Base-by-base conservation (phyloP, 1,140 invertebrate genomes). In the Ooceraea biroi region DNA sequence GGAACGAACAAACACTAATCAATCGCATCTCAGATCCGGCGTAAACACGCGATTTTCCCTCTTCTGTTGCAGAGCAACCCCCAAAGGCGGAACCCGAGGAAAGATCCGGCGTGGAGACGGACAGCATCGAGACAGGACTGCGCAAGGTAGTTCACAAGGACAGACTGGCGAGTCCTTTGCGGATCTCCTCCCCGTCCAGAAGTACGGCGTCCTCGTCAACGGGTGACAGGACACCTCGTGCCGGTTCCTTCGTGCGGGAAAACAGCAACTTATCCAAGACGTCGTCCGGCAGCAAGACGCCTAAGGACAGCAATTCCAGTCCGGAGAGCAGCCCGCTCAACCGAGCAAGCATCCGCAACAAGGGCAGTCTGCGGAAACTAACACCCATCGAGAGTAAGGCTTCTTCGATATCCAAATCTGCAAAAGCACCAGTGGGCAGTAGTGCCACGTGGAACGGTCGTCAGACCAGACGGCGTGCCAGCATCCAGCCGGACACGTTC, bases 391-490 rank as follows among this genome's bases (percentile, higher is more conserved):
- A 92, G 0, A 95, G 94, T 90, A 78, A 95, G 91, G 85, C 94
- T 88, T 80, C 93, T 78, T 50, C 76, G 12, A 58, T 69, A 71
- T 93, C 36, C 76, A 82, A 82, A 60, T 65, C 77, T 44, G 55
- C 73, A 63, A 76, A 91, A 57, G 74, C 65, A 25, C 73, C 76
- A 52, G 41, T 90, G 7, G 91, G 88, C 36, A 93, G 94, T n/a
- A 96, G 95, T 57, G 97, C 96, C 82, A 97, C 97, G 0, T 97
- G 97, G 97, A 96, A 96, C 85, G 96, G 96, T 1, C 94, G 96
- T 8, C 94, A 94, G 60, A 95, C 93, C 0, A 94, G 94, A 30
- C 93, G 96, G 17, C 95, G 97, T 46, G 95, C 96, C 0, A 95
- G 95, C 0, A 92, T 97, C n/a, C 95, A 95, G 50, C 91, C 95